A percentile compares a stretch with the other conserved stretches of the same genome.
These are phyloP conservation scores for Danio aesculapii DNA, from an alignment of 2,797 vertebrate species.

Conservation along the genomic window DNA sequence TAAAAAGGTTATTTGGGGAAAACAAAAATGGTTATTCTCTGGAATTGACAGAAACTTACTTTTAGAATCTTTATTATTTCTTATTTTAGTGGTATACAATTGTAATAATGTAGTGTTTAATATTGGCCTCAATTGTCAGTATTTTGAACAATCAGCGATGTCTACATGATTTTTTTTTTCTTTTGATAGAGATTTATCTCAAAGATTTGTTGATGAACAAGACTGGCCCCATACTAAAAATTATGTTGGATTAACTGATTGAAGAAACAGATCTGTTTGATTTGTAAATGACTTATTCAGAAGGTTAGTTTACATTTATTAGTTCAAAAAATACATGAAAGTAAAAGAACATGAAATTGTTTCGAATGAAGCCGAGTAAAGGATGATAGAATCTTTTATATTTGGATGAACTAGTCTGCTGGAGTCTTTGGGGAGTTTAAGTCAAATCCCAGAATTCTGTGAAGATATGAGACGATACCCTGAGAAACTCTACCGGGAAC, in stretches of 20 bases:
- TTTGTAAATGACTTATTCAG: not conserved
- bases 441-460: slow-evolving; percentile 13
- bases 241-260: not conserved
- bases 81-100: not conserved
- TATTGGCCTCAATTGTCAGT: not conserved
- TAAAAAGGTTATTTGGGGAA: too few relatives aligned
- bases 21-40: too few relatives aligned
- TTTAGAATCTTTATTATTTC: not conserved
- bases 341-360: not conserved
- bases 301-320: too few relatives aligned
- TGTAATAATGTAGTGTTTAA: not conserved
- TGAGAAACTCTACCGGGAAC: slow-evolving; percentile 17
- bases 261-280: not conserved
- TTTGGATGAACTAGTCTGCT: not conserved
- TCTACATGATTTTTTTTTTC: too few relatives aligned
- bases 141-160: not conserved
- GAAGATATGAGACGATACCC: not conserved
- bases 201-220: not conserved
- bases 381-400: not conserved
- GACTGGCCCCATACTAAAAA: not conserved
- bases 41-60: too few relatives aligned
- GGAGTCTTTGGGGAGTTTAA: not conserved
- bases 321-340: not conserved
- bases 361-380: not conserved
- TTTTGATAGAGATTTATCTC: not conserved